Conservation (phyloP, 2,888 invertebrate genomes). For the Ferdinandea cuprea region DNA sequence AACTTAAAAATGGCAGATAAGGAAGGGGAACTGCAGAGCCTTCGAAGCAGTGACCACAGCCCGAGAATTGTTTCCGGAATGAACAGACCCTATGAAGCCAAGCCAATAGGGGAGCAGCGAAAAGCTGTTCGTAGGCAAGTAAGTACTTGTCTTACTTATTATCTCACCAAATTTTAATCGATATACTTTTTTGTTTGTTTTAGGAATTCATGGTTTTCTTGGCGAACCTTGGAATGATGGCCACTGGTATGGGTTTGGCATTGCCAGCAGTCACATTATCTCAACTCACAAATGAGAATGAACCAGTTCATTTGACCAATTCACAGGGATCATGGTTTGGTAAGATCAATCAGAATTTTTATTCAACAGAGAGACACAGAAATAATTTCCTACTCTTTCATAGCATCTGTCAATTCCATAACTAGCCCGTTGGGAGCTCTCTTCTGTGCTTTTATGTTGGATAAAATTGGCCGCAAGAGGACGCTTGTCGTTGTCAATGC, state of each 20-base stretch:
- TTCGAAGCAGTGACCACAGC: constrained; percentile 56
- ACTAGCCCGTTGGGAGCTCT: constrained; percentile 81
- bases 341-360: constrained; percentile 58
- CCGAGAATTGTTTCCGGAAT: constrained; percentile 77
- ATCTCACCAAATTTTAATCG: too few relatives aligned
- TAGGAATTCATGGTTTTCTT: constrained; percentile 80
- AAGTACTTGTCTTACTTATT: constrained; percentile 11
- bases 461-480: constrained; percentile 81
- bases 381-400: not conserved
- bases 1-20: constrained; percentile 28
- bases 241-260: constrained; percentile 81
- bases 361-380: too few relatives aligned
- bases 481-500: constrained; percentile 80
- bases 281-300: constrained; percentile 78
- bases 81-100: constrained; percentile 73
- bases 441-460: constrained; percentile 79
- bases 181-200: constrained; percentile 6
- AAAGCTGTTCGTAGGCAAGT: constrained; percentile 80
- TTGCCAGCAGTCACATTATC: constrained; percentile 80
- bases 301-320: constrained; percentile 77
- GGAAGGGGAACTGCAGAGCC: constrained; percentile 46
- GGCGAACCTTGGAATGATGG: constrained; percentile 81
- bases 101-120: constrained; percentile 80
- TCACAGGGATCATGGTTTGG: constrained; percentile 82
- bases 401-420: constrained; percentile 81